These are phyloP conservation scores for Trissolcus brochymenae DNA, from an alignment of 2,888 invertebrate species.

Conservation along the genomic window DNA sequence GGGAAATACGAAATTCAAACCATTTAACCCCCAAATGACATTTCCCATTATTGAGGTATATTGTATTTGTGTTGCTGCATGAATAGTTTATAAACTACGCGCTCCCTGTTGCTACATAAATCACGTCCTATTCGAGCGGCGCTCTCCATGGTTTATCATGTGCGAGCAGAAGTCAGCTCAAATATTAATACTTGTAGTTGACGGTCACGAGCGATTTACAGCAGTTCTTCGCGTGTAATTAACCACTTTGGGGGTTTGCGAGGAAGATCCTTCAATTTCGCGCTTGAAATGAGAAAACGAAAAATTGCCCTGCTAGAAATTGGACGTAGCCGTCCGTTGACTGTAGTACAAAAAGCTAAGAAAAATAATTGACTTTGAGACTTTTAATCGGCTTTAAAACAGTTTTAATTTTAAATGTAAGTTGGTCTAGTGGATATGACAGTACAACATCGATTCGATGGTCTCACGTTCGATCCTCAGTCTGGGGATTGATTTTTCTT, in stretches of 20 bases:
- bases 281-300: conserved; percentile 41
- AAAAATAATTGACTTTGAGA: too few relatives aligned
- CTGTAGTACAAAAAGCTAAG: too few relatives aligned
- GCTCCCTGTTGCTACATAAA: conserved; percentile 52
- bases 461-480: too few relatives aligned
- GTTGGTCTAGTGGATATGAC: too few relatives aligned
- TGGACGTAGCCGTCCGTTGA: too few relatives aligned
- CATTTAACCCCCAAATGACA: conserved; percentile 51
- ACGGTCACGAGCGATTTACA: conserved; percentile 52
- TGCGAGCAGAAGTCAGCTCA: conserved; percentile 48
- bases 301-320: background rate
- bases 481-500: too few relatives aligned
- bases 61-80: conserved; percentile 50
- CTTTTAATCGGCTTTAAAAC: too few relatives aligned
- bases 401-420: too few relatives aligned
- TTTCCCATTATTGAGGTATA: conserved; percentile 51
- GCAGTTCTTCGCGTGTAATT: conserved; percentile 50
- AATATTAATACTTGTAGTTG: conserved; percentile 54
- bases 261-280: conserved; percentile 45
- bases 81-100: conserved; percentile 53
- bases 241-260: conserved; percentile 40
- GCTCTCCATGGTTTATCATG: conserved; percentile 50
- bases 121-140: conserved; percentile 54
- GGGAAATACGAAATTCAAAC: conserved; percentile 43
- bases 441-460: too few relatives aligned